Evolutionary conservation across 2,797 vertebrate species (phyloP), one percentile per base, ranked within the genome.

Genomic region (Heterohyrax brucei): DNA sequence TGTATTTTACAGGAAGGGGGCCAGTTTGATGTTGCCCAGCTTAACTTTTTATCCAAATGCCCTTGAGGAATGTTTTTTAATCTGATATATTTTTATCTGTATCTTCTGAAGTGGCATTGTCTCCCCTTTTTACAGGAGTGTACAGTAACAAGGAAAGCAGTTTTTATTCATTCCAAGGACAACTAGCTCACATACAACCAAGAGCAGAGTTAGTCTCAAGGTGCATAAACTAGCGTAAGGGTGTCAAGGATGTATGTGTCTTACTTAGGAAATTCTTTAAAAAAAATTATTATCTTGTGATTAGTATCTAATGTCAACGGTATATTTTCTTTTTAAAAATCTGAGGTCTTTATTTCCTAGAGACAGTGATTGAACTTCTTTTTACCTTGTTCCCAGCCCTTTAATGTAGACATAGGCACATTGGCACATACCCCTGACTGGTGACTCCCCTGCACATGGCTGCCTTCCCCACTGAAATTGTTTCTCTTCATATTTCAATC

Each of bases 201-300:
- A 90, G 89, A 89, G 92, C 95, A 94, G 61, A 95, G 53, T 72
- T 48, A 66, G 84, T 92, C 90, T 87, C 93, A 66, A 59, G 84
- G 79, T 92, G 50, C 62, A 6, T 30, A 28, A 16, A 18, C 48
- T 56, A 81, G 93, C 94, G 93, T 56, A 8, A 93, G 89, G 96
- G 64, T 80, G 76, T 82, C n/a, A 13, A 44, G 94, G 87, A 87
- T 89, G 73, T 6, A 0, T 84, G 78, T 61, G 44, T 66, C 59
- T 95, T 76, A 56, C 64, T 82, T 85, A 91, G 95, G 75, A 92
- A 88, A 7, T 50, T 95, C 87, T 96, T 93, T 73, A 22, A 94
- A 96, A 94, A 96, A 95, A 93, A 95, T 98, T 91, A 95, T 97
- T 95, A 95, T 66, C 94, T 86, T 93, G 72, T 86, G 92, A 91